Evolutionary conservation across 23 tunicate species (phyloP), one percentile per base, ranked within the genome.

Genomic region (Halocynthia aurantium): DNA sequence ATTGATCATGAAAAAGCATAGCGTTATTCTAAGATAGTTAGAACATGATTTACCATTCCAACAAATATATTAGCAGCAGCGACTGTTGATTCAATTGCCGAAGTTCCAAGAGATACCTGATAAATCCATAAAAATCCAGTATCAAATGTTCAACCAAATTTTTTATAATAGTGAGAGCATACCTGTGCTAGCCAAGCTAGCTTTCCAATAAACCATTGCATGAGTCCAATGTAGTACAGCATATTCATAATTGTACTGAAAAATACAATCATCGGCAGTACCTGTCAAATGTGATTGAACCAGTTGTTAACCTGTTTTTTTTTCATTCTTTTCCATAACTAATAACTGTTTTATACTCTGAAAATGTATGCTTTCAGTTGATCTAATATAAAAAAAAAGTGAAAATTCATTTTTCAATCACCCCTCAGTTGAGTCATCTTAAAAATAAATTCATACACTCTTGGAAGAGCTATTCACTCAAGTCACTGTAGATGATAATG

Each of bases 171-270:
- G 17, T 68, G 13, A 21, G 15, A 68, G 17, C 2, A n/a, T n/a
- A 60, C 18, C 65, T n/a, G 65, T 1, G 44, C 44, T 31, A 31
- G 4, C 44, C 44, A 31, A 19, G 93, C 80, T 0, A 90, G 83
- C 78, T 91, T 91, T 65, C 81, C 81, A 53, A 91, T 91, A 44
- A 91, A 86, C 90, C 90, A 91, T 60, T 87, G 97, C 91, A 86
- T 91, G 55, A 91, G 12, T 52, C 97, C 97, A 40, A 85, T 53
- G 72, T 91, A 91, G 68, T 66, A 91, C 64, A 91, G 55, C 82
- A 91, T 82, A 61, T 79, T 76, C 50, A 77, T 83, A 10, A 86
- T 76, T 22, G 75, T 79, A 50, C 91, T 85, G 81, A 91, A 91
- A 77, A 81, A 91, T 6, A 91, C 81, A 20, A 86, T 82, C 80